Percentiles rank a stretch among this genome's conserved stretches.
Evolutionary conservation across 2,113 vertebrate species (phyloP).

Genomic region (mouse (Mus musculus)): GRCm39 chr5:122707501-122708000

Average conservation of each 20-base stretch:
- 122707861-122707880: no score
- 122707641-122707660: background rate
- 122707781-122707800: background rate
- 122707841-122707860: background rate
- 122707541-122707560: background rate
- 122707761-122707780: background rate
- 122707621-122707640: background rate
- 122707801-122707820: background rate
- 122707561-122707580: background rate
- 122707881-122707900: background rate
- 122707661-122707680: background rate
- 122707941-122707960: background rate
- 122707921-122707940: background rate
- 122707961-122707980: background rate
- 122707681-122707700: background rate
- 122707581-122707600: background rate
- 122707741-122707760: no score
- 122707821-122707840: background rate
- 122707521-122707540: background rate
- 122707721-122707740: background rate
- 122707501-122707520: background rate
- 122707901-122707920: background rate
- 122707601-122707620: background rate
- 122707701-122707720: background rate
- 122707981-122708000: background rate